Evolutionary conservation across 1,140 invertebrate genomes (phyloP).

Genomic region (Littorina saxatilis): DNA sequence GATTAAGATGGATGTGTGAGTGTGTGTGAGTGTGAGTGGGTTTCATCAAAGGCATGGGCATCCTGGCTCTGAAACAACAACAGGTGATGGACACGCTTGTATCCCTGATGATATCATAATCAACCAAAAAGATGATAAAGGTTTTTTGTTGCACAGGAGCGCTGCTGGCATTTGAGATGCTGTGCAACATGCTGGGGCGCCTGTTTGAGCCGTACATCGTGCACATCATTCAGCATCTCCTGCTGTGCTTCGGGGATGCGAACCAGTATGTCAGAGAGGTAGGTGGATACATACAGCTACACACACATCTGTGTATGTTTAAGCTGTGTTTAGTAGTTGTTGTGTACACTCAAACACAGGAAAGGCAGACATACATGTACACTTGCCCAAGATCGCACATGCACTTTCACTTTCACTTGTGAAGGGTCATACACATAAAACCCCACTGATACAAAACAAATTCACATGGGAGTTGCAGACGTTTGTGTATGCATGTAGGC

Average conservation of each 20-base stretch:
- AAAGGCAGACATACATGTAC: no score
- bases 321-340: no score
- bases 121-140: background rate
- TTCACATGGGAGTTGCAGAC: no score
- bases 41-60: constrained; percentile 95
- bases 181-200: constrained; percentile 95
- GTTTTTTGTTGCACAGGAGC: constrained; percentile 83
- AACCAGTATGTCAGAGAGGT: constrained; percentile 84
- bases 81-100: constrained; percentile 94
- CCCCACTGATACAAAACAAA: no score
- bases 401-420: no score
- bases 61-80: constrained; percentile 94
- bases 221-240: constrained; percentile 94
- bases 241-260: constrained; percentile 96
- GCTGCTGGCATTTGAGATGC: constrained; percentile 97
- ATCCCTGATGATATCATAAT: no score
- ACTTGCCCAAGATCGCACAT: no score
- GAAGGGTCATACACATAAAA: no score
- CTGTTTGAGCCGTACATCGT: constrained; percentile 99
- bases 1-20: background rate
- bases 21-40: constrained; percentile 58
- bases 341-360: no score
- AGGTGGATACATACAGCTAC: no score
- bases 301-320: no score
- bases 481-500: no score